Evolutionary conservation across 2,113 vertebrate genomes (phyloP).

Genomic region (Herpetotheres cachinnans): DNA sequence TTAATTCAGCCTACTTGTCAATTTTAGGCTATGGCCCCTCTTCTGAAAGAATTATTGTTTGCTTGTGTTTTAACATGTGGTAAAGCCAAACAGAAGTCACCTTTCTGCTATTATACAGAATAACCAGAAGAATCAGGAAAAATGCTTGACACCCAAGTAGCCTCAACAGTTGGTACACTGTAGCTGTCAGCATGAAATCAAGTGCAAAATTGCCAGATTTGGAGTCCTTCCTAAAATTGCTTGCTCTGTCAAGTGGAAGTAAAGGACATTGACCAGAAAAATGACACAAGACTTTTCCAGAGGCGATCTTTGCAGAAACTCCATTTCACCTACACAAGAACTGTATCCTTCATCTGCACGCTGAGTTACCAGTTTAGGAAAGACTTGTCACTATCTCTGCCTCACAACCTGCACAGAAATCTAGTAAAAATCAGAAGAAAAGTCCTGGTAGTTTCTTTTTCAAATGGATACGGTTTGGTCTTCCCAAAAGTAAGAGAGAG

Average conservation of each 20-base stretch:
- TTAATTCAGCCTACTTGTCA: not conserved
- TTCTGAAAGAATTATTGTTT: not conserved
- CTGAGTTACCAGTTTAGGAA: not conserved
- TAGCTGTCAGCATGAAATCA: slow-evolving; percentile 1
- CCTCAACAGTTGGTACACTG: slow-evolving; percentile 11
- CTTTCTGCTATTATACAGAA: not conserved
- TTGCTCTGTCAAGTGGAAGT: slow-evolving; percentile 8
- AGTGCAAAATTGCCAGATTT: slow-evolving; percentile 26
- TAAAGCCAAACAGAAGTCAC: not conserved
- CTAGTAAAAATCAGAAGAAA: not conserved
- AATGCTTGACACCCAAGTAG: not conserved
- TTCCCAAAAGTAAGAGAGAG: not conserved
- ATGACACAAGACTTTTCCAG: not conserved
- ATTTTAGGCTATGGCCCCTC: not conserved
- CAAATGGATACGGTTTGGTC: not conserved
- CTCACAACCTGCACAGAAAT: not conserved
- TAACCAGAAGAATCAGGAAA: not conserved
- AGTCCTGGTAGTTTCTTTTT: not conserved
- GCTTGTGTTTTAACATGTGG: not conserved
- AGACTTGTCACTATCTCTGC: not conserved
- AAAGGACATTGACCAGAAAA: slow-evolving; percentile 36
- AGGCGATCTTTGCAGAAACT: not conserved
- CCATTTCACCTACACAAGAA: not conserved
- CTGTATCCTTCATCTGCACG: not conserved
- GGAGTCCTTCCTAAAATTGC: slow-evolving; percentile 25